Conservation (phyloP, 2,113 vertebrate species). For the Gasterosteus nipponicus region DNA sequence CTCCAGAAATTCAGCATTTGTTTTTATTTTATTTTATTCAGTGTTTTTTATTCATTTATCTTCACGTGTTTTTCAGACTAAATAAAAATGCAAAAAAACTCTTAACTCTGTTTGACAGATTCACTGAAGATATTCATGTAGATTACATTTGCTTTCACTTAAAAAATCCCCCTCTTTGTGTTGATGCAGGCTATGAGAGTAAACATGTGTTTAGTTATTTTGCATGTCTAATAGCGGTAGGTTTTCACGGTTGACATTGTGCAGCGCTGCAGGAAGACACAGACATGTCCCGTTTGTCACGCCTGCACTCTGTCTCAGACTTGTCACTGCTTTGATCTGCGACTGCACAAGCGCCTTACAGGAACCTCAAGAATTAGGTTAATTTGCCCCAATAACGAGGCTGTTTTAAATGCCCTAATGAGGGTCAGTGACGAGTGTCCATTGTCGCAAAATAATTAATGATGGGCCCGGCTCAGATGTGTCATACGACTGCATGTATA, state of each 20-base stretch:
- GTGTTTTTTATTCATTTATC: neutral
- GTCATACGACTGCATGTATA: neutral
- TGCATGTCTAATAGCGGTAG: slow-evolving; percentile 57
- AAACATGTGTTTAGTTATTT: slow-evolving; percentile 68
- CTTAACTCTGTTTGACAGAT: slow-evolving; percentile 45
- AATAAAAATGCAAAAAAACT: neutral
- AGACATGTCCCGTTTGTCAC: slow-evolving; percentile 43
- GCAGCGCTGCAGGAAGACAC: slow-evolving; percentile 46
- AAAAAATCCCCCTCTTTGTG: slow-evolving; percentile 14
- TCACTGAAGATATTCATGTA: slow-evolving; percentile 38
- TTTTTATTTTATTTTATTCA: neutral
- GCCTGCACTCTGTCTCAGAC: slow-evolving; percentile 59
- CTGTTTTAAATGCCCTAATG: slow-evolving; percentile 69
- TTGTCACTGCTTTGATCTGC: slow-evolving; percentile 54
- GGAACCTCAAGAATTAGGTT: slow-evolving; percentile 68
- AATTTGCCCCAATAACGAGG: slow-evolving; percentile 71
- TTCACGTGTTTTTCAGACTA: neutral
- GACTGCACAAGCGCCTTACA: slow-evolving; percentile 28
- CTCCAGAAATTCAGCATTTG: neutral
- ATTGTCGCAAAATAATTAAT: slow-evolving; percentile 66
- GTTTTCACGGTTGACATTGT: slow-evolving; percentile 66
- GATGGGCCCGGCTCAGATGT: neutral
- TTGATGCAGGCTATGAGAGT: slow-evolving; percentile 54
- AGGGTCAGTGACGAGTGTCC: slow-evolving; percentile 51
- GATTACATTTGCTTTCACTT: slow-evolving; percentile 14